Percentiles rank a stretch among this genome's conserved stretches.
Evolutionary conservation across 2,888 invertebrate genomes (phyloP).

Genomic region (Tachina fera): DNA sequence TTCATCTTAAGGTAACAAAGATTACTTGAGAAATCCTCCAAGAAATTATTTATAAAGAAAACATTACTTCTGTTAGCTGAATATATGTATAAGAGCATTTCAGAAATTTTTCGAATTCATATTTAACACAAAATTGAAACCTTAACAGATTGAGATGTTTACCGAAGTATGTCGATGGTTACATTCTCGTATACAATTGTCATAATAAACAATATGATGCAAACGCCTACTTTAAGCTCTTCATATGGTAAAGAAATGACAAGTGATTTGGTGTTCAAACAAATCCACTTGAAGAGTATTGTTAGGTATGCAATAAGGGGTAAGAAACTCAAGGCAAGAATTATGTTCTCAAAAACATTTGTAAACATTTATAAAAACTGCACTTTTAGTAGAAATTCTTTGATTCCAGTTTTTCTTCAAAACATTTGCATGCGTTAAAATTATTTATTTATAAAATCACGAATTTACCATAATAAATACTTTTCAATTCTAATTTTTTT

Average conservation of each 20-base stretch:
- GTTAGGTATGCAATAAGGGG: neutral
- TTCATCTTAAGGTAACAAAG: constrained; percentile 17
- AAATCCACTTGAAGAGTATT: neutral
- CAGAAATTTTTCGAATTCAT: neutral
- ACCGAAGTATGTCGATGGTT: neutral
- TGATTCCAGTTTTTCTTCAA: too few species aligned
- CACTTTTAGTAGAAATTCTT: too few species aligned
- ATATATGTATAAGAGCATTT: constrained; percentile 1
- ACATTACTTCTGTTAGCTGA: constrained; percentile 7
- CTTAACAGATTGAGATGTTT: constrained; percentile 1
- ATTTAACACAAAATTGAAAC: neutral
- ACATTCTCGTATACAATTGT: neutral
- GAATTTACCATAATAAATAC: too few species aligned
- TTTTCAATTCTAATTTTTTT: too few species aligned
- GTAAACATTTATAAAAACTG: neutral
- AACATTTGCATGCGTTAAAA: too few species aligned
- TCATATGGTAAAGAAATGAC: constrained; percentile 39
- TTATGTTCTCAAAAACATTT: neutral
- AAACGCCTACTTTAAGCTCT: constrained; percentile 17
- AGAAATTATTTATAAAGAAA: constrained; percentile 28
- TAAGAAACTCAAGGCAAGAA: neutral
- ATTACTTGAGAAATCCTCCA: constrained; percentile 47
- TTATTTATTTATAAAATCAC: too few species aligned
- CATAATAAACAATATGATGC: neutral
- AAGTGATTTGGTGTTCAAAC: constrained; percentile 27